These are phyloP conservation scores for Acanthurus tractus DNA, from an alignment of 2,797 vertebrate genomes.

Conservation along the genomic window DNA sequence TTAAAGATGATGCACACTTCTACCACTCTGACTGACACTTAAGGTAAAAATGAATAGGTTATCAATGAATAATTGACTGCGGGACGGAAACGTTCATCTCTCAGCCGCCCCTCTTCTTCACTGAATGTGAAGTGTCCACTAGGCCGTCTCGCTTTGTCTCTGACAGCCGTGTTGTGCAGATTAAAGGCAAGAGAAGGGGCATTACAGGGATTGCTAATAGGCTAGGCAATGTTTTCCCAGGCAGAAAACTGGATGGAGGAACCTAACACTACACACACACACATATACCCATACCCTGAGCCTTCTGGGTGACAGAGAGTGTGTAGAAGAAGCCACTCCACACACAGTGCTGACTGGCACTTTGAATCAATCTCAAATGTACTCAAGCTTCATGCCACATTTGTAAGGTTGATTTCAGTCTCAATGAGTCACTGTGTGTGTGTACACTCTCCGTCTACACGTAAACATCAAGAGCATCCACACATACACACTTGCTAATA, in stretches of 20 bases:
- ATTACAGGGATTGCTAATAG: slow-evolving; percentile 80
- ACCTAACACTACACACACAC: slow-evolving; percentile 66
- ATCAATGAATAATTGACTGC: slow-evolving; percentile 88
- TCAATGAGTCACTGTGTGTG: slow-evolving; percentile 78
- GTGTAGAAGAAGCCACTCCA: slow-evolving; percentile 87
- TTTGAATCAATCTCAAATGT: slow-evolving; percentile 93
- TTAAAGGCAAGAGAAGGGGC: slow-evolving; percentile 61
- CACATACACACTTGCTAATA: slow-evolving; percentile 31
- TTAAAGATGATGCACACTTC: slow-evolving; percentile 86
- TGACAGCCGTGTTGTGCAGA: slow-evolving; percentile 70
- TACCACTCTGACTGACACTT: slow-evolving; percentile 79
- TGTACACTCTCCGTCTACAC: slow-evolving; percentile 10
- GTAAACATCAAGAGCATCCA: slow-evolving; percentile 34
- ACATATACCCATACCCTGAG: slow-evolving; percentile 47
- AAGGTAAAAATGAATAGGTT: slow-evolving; percentile 87
- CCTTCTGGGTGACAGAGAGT: slow-evolving; percentile 84
- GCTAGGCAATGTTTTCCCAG: slow-evolving; percentile 77
- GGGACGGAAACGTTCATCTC: slow-evolving; percentile 55
- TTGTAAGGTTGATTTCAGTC: slow-evolving; percentile 90
- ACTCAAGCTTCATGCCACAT: slow-evolving; percentile 93
- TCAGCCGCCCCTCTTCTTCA: slow-evolving; percentile 27
- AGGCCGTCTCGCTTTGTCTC: slow-evolving; percentile 69
- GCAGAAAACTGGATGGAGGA: slow-evolving; percentile 80
- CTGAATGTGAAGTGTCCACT: slow-evolving; percentile 71
- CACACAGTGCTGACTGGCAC: slow-evolving; percentile 88